Conservation (phyloP, 2,113 vertebrate genomes). For the Pterocles orientalis region DNA sequence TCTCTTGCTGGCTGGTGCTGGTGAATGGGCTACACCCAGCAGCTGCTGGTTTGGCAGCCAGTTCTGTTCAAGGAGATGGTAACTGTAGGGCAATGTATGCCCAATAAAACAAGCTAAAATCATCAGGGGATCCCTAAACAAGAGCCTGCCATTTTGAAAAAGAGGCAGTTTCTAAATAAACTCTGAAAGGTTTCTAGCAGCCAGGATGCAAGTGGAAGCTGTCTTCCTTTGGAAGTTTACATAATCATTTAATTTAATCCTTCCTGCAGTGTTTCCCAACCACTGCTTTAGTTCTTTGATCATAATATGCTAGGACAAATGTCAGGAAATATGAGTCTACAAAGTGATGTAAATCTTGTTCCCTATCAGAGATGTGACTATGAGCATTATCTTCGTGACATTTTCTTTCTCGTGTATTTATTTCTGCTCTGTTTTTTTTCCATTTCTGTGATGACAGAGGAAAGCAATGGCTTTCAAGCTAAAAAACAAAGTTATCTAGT, state of each 20-base stretch:
- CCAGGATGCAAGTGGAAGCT: conserved; percentile 9
- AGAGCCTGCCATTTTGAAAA: conserved; percentile 21
- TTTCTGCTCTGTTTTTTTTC: conserved; percentile 18
- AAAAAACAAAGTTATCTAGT: neutral
- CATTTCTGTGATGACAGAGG: neutral
- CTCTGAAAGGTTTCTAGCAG: conserved; percentile 26
- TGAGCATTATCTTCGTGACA: conserved; percentile 62
- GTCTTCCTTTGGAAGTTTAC: conserved; percentile 62
- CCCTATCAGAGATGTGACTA: conserved; percentile 65
- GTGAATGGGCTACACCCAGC: neutral
- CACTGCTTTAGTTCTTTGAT: conserved; percentile 50
- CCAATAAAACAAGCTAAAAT: conserved; percentile 33
- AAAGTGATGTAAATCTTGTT: conserved; percentile 67
- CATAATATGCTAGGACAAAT: conserved; percentile 73
- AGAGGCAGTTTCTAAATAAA: conserved; percentile 4
- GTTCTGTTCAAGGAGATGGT: neutral
- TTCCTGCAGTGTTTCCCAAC: conserved; percentile 54
- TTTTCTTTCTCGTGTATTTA: conserved; percentile 46
- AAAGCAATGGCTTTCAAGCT: conserved; percentile 52
- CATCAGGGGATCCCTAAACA: conserved; percentile 7
- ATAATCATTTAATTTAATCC: conserved; percentile 65
- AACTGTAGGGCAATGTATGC: neutral
- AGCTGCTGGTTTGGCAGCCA: conserved; percentile 12
- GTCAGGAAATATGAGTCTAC: conserved; percentile 70
- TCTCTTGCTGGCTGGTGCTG: conserved; percentile 1